A percentile compares a stretch with the other conserved stretches of the same genome.
Evolutionary conservation across 2,888 invertebrate species (phyloP).

Genomic region (Thymelicus lineola): DNA sequence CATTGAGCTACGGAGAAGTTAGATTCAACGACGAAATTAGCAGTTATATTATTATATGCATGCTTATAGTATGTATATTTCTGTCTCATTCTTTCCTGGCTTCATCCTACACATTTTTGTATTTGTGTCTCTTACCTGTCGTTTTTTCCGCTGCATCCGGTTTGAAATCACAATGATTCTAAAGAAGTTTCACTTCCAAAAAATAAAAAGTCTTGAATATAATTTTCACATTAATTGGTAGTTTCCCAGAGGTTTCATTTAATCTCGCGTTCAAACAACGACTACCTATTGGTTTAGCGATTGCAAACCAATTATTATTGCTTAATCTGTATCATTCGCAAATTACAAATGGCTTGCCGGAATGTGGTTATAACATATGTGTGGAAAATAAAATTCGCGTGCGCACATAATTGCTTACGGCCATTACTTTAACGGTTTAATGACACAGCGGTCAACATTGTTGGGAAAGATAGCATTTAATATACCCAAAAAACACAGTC

Average conservation of each 20-base stretch:
- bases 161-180: too few species aligned
- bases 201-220: neutral
- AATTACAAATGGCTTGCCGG: slow-evolving; percentile 48
- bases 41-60: too few species aligned
- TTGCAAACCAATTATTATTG: slow-evolving; percentile 47
- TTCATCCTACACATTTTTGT: too few species aligned
- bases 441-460: slow-evolving; percentile 14
- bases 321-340: slow-evolving; percentile 54
- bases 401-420: slow-evolving; percentile 51
- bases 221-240: slow-evolving; percentile 19
- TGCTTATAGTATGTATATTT: too few species aligned
- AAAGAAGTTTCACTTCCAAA: too few species aligned
- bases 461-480: slow-evolving; percentile 1
- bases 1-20: too few species aligned
- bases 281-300: slow-evolving; percentile 32
- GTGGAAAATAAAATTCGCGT: slow-evolving; percentile 56
- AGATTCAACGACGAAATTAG: too few species aligned
- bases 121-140: too few species aligned
- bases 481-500: neutral
- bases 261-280: slow-evolving; percentile 14
- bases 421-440: slow-evolving; percentile 31
- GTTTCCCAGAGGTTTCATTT: slow-evolving; percentile 12
- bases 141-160: too few species aligned
- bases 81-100: too few species aligned
- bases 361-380: slow-evolving; percentile 49